A percentile compares a stretch with the other conserved stretches of the same genome.
phyloP scores from a whole-genome alignment of 2,113 vertebrate species.

The Chiloscyllium plagiosum region DNA sequence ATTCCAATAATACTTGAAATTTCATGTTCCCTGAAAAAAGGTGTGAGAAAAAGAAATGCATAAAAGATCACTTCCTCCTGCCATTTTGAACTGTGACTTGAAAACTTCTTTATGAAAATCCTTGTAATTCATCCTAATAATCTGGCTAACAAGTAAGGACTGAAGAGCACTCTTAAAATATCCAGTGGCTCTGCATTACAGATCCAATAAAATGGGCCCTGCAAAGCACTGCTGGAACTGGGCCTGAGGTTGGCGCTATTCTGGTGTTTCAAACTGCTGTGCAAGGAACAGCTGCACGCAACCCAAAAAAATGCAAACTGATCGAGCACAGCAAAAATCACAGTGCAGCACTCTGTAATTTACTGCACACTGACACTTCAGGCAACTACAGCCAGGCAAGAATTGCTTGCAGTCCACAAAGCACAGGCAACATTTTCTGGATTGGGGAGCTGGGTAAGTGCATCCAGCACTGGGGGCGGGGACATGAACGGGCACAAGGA shows the following conservation, averaged over 20 bases:
- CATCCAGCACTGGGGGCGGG: neutral
- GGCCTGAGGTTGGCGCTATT: neutral
- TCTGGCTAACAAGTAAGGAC: neutral
- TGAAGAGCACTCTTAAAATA: neutral
- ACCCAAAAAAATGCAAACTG: neutral
- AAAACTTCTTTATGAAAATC: neutral
- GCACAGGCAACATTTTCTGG: neutral
- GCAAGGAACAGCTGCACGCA: neutral
- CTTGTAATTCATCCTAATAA: neutral
- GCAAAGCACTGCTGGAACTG: neutral
- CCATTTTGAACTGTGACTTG: neutral
- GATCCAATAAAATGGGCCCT: neutral
- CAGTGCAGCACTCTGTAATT: neutral
- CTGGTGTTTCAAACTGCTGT: neutral
- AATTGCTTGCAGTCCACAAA: neutral
- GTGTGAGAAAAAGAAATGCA: neutral
- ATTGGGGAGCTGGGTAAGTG: neutral
- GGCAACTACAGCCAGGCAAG: neutral
- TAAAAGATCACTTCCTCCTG: neutral
- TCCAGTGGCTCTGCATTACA: neutral
- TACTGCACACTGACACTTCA: neutral
- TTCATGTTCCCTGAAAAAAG: neutral
- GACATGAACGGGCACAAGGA: neutral
- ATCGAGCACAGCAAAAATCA: neutral
- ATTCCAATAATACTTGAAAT: neutral